A percentile compares a stretch with the other conserved stretches of the same genome.
These are phyloP conservation scores for Amblyopsis rosae DNA, from an alignment of 2,113 vertebrate genomes.

Conservation along the genomic window DNA sequence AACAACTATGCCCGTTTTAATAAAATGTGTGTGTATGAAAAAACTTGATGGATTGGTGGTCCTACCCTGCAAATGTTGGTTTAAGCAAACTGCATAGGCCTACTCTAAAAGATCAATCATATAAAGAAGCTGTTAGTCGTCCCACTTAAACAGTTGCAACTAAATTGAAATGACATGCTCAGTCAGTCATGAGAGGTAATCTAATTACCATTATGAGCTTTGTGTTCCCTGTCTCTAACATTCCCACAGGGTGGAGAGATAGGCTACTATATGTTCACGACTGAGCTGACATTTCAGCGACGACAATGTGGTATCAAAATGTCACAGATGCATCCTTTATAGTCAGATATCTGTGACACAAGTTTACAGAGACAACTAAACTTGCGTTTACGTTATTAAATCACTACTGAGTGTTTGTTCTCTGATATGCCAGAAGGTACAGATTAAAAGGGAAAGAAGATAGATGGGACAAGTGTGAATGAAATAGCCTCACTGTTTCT, in stretches of 20 bases:
- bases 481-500: too few relatives aligned
- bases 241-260: constrained; percentile 13
- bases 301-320: constrained; percentile 46
- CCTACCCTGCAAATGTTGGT: too few relatives aligned
- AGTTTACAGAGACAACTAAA: constrained; percentile 11
- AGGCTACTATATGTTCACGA: constrained; percentile 20
- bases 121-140: too few relatives aligned
- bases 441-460: neutral
- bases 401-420: constrained; percentile 8
- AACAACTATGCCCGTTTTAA: too few relatives aligned
- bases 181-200: too few relatives aligned
- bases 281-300: constrained; percentile 52
- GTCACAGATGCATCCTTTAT: constrained; percentile 27
- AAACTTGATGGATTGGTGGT: too few relatives aligned
- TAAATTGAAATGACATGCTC: too few relatives aligned
- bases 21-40: too few relatives aligned
- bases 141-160: too few relatives aligned
- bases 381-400: neutral
- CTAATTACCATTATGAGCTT: too few relatives aligned
- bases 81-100: neutral
- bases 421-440: neutral
- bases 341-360: constrained; percentile 20
- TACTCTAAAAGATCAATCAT: neutral
- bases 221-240: neutral
- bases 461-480: neutral